These are phyloP conservation scores for Notocelia uddmanniana DNA, from an alignment of 2,888 invertebrate genomes.

Conservation along the genomic window DNA sequence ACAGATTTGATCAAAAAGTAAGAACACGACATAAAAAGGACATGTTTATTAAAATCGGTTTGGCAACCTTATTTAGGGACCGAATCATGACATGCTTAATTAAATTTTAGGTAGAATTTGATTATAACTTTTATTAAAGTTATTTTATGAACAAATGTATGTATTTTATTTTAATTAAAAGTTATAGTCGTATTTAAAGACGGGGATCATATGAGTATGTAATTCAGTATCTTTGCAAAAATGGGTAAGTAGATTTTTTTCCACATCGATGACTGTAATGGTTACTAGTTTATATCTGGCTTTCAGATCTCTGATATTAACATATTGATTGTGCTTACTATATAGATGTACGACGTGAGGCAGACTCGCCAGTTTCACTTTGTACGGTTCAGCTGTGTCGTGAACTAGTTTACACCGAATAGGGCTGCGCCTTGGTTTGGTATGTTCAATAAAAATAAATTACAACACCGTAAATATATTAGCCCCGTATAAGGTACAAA, in stretches of 20 bases:
- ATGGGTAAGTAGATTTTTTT: slow-evolving; percentile 5
- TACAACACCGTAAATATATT: slow-evolving; percentile 69
- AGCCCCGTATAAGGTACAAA: slow-evolving; percentile 58
- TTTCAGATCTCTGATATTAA: slow-evolving; percentile 82
- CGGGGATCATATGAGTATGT: no score
- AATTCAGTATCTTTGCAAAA: not conserved
- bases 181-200: no score
- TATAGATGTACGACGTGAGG: slow-evolving; percentile 70
- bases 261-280: slow-evolving; percentile 4
- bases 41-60: slow-evolving; percentile 13
- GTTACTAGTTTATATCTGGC: slow-evolving; percentile 48
- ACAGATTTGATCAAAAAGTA: slow-evolving; percentile 14
- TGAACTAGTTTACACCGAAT: slow-evolving; percentile 64
- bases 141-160: no score
- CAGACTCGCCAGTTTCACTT: slow-evolving; percentile 59
- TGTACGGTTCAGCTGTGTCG: slow-evolving; percentile 53
- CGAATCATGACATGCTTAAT: not conserved
- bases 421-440: slow-evolving; percentile 63
- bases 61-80: not conserved
- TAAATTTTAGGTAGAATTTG: slow-evolving; percentile 1
- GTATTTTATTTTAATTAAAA: not conserved
- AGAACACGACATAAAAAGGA: not conserved
- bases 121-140: not conserved
- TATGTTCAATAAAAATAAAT: slow-evolving; percentile 65
- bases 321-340: slow-evolving; percentile 81